A percentile compares a stretch with the other conserved stretches of the same genome.
These are phyloP conservation scores for Dysmachus trigonus DNA, from an alignment of 2,888 invertebrate species.

Conservation along the genomic window DNA sequence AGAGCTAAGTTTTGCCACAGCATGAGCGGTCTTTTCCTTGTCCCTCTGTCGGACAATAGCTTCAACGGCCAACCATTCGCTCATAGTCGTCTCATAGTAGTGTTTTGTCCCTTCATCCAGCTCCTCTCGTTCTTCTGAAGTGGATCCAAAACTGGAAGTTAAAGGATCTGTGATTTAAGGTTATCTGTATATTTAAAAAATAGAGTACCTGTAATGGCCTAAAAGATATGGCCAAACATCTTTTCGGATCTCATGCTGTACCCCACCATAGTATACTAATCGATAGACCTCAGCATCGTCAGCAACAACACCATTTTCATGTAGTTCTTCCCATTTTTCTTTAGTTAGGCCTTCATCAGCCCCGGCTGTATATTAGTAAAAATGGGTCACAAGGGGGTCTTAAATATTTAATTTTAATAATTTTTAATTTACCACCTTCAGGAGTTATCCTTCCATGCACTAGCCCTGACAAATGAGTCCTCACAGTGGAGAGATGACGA, in stretches of 20 bases:
- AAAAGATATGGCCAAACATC: slow-evolving; percentile 91
- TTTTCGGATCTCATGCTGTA: slow-evolving; percentile 78
- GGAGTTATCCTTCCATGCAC: slow-evolving; percentile 79
- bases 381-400: neutral
- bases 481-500: slow-evolving; percentile 88
- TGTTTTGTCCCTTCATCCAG: slow-evolving; percentile 75
- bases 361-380: slow-evolving; percentile 64
- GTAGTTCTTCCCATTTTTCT: slow-evolving; percentile 77
- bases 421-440: slow-evolving; percentile 64
- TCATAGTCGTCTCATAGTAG: slow-evolving; percentile 89
- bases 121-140: slow-evolving; percentile 71
- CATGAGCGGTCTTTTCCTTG: slow-evolving; percentile 83
- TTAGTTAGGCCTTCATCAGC: slow-evolving; percentile 77
- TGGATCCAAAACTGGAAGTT: slow-evolving; percentile 72
- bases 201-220: slow-evolving; percentile 76
- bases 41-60: slow-evolving; percentile 87
- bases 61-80: slow-evolving; percentile 95
- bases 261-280: slow-evolving; percentile 87
- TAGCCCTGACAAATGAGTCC: slow-evolving; percentile 90
- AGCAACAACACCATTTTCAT: slow-evolving; percentile 70
- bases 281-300: slow-evolving; percentile 80
- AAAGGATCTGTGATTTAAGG: slow-evolving; percentile 68
- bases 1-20: slow-evolving; percentile 83
- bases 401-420: neutral
- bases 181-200: neutral